phyloP scores from a whole-genome alignment of 2,113 vertebrate genomes.

The Lasiurus cinereus region DNA sequence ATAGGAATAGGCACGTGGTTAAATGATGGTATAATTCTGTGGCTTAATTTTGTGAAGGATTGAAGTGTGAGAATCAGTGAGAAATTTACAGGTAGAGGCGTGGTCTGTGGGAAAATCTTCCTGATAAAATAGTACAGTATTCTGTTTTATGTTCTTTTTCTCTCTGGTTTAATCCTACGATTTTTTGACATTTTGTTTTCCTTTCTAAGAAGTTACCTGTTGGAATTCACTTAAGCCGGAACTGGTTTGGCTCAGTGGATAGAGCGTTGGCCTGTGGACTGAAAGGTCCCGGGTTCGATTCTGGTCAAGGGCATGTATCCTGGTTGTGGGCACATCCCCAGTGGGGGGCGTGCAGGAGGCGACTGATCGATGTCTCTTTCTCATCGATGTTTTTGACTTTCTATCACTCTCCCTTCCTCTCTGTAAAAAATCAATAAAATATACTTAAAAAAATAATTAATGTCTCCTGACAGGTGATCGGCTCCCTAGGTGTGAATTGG shows the following conservation, averaged over 20 bases:
- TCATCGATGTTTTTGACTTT: too few species aligned
- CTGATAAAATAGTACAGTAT: not conserved
- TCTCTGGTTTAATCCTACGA: not conserved
- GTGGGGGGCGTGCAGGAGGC: too few species aligned
- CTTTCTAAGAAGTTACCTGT: not conserved
- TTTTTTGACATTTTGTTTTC: slow-evolving; percentile 33
- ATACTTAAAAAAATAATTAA: not conserved
- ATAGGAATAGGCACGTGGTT: not conserved
- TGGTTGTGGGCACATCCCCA: too few species aligned
- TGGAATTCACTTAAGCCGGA: not conserved
- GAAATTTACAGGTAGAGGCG: not conserved
- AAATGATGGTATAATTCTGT: slow-evolving; percentile 6
- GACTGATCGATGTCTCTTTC: too few species aligned
- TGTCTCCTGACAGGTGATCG: not conserved
- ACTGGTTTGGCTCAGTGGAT: too few species aligned
- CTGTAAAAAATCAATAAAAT: too few species aligned
- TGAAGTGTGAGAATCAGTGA: not conserved
- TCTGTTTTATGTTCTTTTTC: not conserved
- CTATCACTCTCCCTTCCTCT: too few species aligned
- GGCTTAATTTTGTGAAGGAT: slow-evolving; percentile 4
- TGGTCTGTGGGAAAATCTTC: not conserved
- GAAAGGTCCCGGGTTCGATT: too few species aligned
- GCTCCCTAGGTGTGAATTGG: not conserved
- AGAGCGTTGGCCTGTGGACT: too few species aligned
- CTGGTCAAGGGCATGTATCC: too few species aligned